Conservation (phyloP, 2,888 invertebrate species). For the Syritta pipiens region DNA sequence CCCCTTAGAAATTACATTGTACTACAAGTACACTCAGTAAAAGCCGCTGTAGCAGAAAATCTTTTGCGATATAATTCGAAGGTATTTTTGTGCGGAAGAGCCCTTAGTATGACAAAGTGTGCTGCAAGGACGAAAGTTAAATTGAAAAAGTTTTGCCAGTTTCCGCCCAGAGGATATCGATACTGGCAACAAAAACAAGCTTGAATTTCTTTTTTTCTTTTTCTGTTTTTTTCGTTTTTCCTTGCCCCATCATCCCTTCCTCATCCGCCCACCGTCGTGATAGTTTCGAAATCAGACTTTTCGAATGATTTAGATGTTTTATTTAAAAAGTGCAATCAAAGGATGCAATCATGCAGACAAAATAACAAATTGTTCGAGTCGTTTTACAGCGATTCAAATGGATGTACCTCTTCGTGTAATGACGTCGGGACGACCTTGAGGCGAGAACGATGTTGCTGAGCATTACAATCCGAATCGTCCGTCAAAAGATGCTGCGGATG, state of each 20-base stretch:
- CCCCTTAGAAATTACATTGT: slow-evolving; percentile 3
- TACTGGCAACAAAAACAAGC: slow-evolving; percentile 36
- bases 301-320: slow-evolving; percentile 48
- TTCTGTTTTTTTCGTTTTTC: not conserved
- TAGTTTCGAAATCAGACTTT: slow-evolving; percentile 23
- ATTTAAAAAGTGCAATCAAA: slow-evolving; percentile 67
- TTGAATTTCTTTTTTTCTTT: not conserved
- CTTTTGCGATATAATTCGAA: slow-evolving; percentile 31
- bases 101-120: slow-evolving; percentile 55
- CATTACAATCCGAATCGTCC: not conserved
- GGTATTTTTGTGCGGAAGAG: slow-evolving; percentile 7
- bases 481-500: slow-evolving; percentile 6
- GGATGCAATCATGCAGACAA: slow-evolving; percentile 62
- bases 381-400: slow-evolving; percentile 39
- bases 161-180: slow-evolving; percentile 59
- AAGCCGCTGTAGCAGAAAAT: slow-evolving; percentile 36
- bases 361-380: slow-evolving; percentile 55
- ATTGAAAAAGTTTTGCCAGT: slow-evolving; percentile 62
- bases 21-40: not conserved
- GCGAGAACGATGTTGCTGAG: not conserved
- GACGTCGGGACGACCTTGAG: slow-evolving; percentile 14
- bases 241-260: not conserved
- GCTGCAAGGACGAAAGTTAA: slow-evolving; percentile 56
- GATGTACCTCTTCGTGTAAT: slow-evolving; percentile 24
- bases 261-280: slow-evolving; percentile 9